A percentile compares a stretch with the other conserved stretches of the same genome.
Conservation (phyloP, 2,797 vertebrate genomes). For the Labeo calbasu region DNA sequence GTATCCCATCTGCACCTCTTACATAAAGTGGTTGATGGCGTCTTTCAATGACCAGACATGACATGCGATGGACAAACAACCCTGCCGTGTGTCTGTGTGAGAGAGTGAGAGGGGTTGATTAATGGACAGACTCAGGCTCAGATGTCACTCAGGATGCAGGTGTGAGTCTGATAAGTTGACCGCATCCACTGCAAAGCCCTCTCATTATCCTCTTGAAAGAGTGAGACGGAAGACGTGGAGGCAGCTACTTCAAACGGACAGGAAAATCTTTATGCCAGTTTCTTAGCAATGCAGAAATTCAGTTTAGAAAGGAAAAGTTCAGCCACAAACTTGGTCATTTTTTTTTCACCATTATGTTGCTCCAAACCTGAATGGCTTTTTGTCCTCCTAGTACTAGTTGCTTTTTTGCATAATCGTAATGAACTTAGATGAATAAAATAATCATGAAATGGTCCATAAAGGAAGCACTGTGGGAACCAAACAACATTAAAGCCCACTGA, state of each 20-base stretch:
- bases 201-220: constrained; percentile 31
- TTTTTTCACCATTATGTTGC: neutral
- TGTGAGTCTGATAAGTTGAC: constrained; percentile 41
- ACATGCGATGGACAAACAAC: constrained; percentile 12
- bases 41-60: constrained; percentile 41
- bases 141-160: constrained; percentile 49
- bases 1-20: constrained; percentile 25
- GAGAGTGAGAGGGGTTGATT: constrained; percentile 31
- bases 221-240: constrained; percentile 15
- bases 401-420: neutral
- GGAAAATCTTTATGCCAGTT: neutral
- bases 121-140: constrained; percentile 37
- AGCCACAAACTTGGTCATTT: neutral
- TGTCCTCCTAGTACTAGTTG: neutral
- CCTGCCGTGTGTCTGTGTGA: constrained; percentile 12
- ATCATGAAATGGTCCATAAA: neutral
- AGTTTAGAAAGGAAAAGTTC: neutral
- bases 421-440: neutral
- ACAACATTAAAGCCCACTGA: neutral
- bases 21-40: constrained; percentile 37
- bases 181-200: constrained; percentile 40
- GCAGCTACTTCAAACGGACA: neutral
- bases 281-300: neutral
- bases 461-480: neutral
- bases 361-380: neutral